These are phyloP conservation scores for Listronotus oregonensis DNA, from an alignment of 1,140 invertebrate genomes.

Conservation along the genomic window DNA sequence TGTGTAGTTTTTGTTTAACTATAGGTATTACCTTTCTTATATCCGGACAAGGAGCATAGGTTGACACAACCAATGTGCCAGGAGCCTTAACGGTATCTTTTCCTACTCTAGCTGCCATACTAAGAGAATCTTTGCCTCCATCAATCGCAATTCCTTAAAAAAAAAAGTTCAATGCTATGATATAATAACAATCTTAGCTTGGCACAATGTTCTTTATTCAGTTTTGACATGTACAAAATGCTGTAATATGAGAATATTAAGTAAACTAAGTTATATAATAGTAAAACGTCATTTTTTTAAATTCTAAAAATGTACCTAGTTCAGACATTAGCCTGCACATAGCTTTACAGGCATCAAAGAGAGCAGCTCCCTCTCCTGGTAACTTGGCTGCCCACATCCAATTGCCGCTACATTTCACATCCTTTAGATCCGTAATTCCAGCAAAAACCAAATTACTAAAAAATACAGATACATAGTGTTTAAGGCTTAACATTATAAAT, in stretches of 20 bases:
- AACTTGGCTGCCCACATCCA: constrained; percentile 99
- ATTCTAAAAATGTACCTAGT: constrained; percentile 61
- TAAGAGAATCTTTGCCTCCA: constrained; percentile 97
- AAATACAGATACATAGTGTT: neutral
- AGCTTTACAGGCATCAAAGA: constrained; percentile 85
- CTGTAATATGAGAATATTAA: no score
- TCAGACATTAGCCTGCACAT: constrained; percentile 87
- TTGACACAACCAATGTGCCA: constrained; percentile 91
- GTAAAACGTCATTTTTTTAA: no score
- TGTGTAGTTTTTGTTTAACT: no score
- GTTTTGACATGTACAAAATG: no score
- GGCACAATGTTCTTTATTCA: no score
- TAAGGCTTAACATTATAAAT: neutral
- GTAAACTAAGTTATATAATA: no score
- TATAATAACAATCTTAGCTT: no score
- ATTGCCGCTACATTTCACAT: constrained; percentile 96
- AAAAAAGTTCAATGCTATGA: no score
- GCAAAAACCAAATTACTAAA: constrained; percentile 93
- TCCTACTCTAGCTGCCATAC: constrained; percentile 90
- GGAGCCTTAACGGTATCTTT: constrained; percentile 82
- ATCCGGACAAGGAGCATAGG: constrained; percentile 93
- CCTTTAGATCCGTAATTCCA: constrained; percentile 79
- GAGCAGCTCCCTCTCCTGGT: constrained; percentile 83
- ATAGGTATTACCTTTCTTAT: constrained; percentile 64
- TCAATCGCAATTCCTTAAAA: constrained; percentile 79